Percentiles rank a stretch among this genome's conserved stretches.
phyloP scores from a whole-genome alignment of 1,140 invertebrate genomes.

The Luehdorfia chinensis region DNA sequence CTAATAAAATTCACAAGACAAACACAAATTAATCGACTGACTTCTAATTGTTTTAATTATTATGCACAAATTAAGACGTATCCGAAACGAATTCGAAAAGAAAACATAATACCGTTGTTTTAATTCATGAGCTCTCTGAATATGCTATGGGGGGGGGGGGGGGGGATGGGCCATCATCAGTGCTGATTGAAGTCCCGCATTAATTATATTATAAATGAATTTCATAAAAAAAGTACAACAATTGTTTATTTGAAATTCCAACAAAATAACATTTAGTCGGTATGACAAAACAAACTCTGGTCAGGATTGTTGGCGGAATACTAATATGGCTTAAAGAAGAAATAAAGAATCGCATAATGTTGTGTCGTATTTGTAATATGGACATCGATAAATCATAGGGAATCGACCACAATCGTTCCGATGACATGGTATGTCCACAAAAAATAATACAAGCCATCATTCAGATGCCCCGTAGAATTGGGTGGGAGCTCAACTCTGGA shows the following conservation, averaged over 20 bases:
- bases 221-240: constrained; percentile 46
- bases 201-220: constrained; percentile 61
- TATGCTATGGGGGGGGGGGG: too few species aligned
- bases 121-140: constrained; percentile 64
- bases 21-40: constrained; percentile 20
- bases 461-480: constrained; percentile 68
- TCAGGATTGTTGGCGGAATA: constrained; percentile 69
- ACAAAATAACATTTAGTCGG: constrained; percentile 74
- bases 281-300: constrained; percentile 71
- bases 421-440: constrained; percentile 73
- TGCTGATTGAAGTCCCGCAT: constrained; percentile 57
- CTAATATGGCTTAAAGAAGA: constrained; percentile 75
- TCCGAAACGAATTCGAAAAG: constrained; percentile 30
- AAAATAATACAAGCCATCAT: constrained; percentile 73
- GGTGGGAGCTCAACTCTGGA: constrained; percentile 51
- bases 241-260: constrained; percentile 74
- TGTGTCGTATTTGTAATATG: constrained; percentile 75
- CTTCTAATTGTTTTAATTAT: constrained; percentile 58
- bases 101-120: constrained; percentile 48
- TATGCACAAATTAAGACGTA: constrained; percentile 68
- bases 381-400: constrained; percentile 74
- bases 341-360: constrained; percentile 72
- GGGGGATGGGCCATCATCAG: constrained; percentile 27
- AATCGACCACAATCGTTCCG: constrained; percentile 71
- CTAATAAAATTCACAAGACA: constrained; percentile 8